Conservation (phyloP, 2,888 invertebrate species). For the Brenthis hecate region DNA sequence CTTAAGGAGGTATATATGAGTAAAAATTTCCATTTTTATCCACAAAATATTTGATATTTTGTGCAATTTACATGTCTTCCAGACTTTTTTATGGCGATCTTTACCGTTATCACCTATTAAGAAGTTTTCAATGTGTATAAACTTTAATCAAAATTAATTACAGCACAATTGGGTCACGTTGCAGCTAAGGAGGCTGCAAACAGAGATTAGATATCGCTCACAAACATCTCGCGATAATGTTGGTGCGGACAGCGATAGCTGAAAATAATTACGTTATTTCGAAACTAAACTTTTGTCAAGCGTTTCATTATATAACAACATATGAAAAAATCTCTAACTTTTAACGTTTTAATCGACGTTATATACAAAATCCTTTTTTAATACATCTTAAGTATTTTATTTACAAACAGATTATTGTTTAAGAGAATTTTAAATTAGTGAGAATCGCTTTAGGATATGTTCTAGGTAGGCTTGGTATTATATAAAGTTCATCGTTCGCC, state of each 20-base stretch:
- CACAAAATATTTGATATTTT: not conserved
- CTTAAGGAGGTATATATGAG: no score
- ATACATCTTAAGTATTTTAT: not conserved
- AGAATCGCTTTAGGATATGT: no score
- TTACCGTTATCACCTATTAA: not conserved
- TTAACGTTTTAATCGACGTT: no score
- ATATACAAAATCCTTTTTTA: not conserved
- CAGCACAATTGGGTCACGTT: conserved; percentile 64
- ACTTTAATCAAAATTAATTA: conserved; percentile 43
- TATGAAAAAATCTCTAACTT: no score
- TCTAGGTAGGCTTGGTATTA: not conserved
- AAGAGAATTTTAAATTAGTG: no score
- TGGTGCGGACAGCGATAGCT: conserved; percentile 45
- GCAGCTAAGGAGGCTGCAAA: conserved; percentile 69
- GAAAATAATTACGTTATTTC: conserved; percentile 43
- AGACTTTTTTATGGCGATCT: not conserved
- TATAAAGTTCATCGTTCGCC: not conserved
- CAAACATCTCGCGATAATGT: conserved; percentile 57
- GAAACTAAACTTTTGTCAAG: conserved; percentile 22
- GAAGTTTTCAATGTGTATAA: conserved; percentile 19
- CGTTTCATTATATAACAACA: not conserved
- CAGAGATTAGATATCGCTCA: conserved; percentile 69
- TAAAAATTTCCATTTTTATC: not conserved
- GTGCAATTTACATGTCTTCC: not conserved
- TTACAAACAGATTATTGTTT: not conserved